Percentiles rank a stretch among this genome's conserved stretches.
phyloP scores from a whole-genome alignment of 1,140 invertebrate genomes.

The Hestina assimilis region DNA sequence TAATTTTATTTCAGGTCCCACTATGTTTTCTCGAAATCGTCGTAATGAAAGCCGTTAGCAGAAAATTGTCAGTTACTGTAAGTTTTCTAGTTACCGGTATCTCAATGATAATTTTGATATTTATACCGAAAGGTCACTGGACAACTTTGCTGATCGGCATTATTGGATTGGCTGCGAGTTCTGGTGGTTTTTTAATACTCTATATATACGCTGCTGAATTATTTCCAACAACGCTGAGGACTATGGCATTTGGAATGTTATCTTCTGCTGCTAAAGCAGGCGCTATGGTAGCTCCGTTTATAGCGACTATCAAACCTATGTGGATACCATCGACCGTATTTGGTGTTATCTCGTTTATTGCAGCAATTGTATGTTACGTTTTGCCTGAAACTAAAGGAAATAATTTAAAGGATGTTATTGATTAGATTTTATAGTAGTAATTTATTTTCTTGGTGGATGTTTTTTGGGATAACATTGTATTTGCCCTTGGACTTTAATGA shows the following conservation, averaged over 20 bases:
- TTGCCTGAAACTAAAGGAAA: constrained; percentile 51
- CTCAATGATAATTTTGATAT: constrained; percentile 36
- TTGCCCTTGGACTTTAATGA: too few species aligned
- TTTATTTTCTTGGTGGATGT: background rate
- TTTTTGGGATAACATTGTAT: background rate
- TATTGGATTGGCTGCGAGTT: constrained; percentile 26
- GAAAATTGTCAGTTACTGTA: constrained; percentile 26
- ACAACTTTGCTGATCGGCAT: constrained; percentile 24
- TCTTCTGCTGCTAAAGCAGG: constrained; percentile 38
- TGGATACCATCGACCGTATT: constrained; percentile 47
- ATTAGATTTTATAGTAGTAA: constrained; percentile 8
- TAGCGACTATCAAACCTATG: constrained; percentile 36
- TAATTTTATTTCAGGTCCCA: constrained; percentile 19
- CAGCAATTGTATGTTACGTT: constrained; percentile 29
- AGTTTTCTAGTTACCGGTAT: constrained; percentile 11
- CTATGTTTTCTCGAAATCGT: constrained; percentile 13
- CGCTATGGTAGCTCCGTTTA: constrained; percentile 43
- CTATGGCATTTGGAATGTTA: constrained; percentile 39
- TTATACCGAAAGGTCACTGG: constrained; percentile 30
- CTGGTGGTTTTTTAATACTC: constrained; percentile 25
- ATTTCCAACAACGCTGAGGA: constrained; percentile 45
- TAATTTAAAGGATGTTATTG: constrained; percentile 42
- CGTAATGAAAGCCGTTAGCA: constrained; percentile 34
- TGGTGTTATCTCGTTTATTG: constrained; percentile 32
- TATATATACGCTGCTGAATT: constrained; percentile 39